Evolutionary conservation across 2,113 vertebrate species (phyloP), one percentile per base, ranked within the genome.

Genomic region (Gasterosteus aculeatus): DNA sequence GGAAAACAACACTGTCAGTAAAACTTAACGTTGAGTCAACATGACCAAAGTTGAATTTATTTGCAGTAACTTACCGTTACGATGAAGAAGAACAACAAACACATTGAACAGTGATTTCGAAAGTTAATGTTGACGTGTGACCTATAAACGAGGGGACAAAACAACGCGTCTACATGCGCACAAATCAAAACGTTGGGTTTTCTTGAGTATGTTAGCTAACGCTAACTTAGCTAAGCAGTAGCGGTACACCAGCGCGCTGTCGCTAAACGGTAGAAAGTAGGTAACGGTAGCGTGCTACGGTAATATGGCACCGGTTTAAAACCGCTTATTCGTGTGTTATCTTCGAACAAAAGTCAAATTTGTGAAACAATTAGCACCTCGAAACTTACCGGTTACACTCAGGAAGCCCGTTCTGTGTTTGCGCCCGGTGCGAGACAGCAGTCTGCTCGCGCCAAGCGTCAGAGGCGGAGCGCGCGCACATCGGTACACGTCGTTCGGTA

Each of bases 361-460:
- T 4, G 2, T 39, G 4, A 47, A 15, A 31, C n/a, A 39, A 29
- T 0, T 0, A 0, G 12, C 5, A 7, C 33, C 14, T 0, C 0
- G 19, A 29, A 54, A 82, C 80, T 82, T 64, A 81, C 72, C 72
- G 64, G 3, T 9, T 49, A 15, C 15, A 29, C 8, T 57, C n/a
- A 5, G 29, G 12, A 35, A 7, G 2, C 19, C 44, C 11, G 3
- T 14, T 1, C n/a, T 2, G 0, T 7, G 4, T 68, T 69, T 19
- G 44, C 42, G 29, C 7, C 11, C 10, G 6, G 6, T 35, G 22
- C 2, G 18, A 12, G 57, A 22, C 14, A 6, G 5, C 22, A 15
- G 14, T 6, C 38, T 2, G 19, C 19, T 12, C 81, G 82, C 91
- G 89, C 87, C 78, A 77, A 75, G 31, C 31, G 53, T 74, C 69